Conservation (phyloP, 2,113 vertebrate species). For the Cyphomyrus discorhynchus region DNA sequence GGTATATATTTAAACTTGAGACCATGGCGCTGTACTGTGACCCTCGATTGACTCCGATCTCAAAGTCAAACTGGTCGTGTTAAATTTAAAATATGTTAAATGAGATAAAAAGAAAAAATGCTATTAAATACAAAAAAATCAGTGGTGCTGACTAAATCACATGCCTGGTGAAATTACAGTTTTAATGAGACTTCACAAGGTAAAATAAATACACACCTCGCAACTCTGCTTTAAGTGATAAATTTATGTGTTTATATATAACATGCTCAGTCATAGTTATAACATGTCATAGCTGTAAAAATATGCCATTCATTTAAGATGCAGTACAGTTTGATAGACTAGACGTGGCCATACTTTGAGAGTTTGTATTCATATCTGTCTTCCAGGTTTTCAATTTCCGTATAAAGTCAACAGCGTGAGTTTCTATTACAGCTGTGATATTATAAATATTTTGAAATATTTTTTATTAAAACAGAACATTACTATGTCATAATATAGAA, state of each 20-base stretch:
- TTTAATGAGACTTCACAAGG: not conserved
- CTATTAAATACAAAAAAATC: not conserved
- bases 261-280: not conserved
- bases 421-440: not conserved
- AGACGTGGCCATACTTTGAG: not conserved
- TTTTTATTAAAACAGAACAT: not conserved
- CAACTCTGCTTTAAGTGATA: not conserved
- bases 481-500: not conserved
- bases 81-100: not conserved
- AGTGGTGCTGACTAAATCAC: not conserved
- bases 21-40: not conserved
- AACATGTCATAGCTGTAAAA: not conserved
- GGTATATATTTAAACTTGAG: slow-evolving; percentile 11
- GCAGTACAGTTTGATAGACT: not conserved
- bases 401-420: not conserved
- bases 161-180: not conserved
- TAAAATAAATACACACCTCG: not conserved
- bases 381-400: not conserved
- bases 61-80: not conserved
- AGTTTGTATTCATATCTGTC: not conserved
- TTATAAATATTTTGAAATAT: not conserved
- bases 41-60: not conserved
- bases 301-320: not conserved
- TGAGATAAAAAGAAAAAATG: not conserved
- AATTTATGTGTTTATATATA: not conserved